Evolutionary conservation across 1,140 invertebrate genomes (phyloP).

Genomic region (Cylas formicarius): DNA sequence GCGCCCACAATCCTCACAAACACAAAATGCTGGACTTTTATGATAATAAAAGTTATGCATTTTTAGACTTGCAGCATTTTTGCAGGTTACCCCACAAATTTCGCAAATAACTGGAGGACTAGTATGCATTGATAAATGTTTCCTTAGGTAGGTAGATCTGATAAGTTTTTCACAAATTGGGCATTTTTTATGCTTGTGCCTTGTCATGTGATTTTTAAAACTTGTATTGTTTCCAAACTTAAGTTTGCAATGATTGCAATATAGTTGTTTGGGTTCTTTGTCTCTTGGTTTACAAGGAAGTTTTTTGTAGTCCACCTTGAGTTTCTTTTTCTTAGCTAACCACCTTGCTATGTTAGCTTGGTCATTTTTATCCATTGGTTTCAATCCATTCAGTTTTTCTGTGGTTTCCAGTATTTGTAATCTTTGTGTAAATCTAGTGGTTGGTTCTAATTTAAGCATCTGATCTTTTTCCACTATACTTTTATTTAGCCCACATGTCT

Average conservation of each 20-base stretch:
- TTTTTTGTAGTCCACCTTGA: conserved; percentile 5
- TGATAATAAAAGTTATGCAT: conserved; percentile 31
- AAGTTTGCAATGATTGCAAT: conserved; percentile 13
- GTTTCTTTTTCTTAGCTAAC: conserved; percentile 3
- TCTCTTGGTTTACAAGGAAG: conserved; percentile 4
- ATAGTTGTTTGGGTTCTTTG: conserved; percentile 12
- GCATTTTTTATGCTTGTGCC: conserved; percentile 25
- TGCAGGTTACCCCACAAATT: conserved; percentile 28
- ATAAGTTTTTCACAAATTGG: conserved; percentile 22
- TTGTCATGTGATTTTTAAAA: conserved; percentile 22
- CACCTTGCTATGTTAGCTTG: conserved; percentile 6
- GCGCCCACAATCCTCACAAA: conserved; percentile 29
- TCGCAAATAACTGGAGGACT: conserved; percentile 25
- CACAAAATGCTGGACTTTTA: conserved; percentile 18
- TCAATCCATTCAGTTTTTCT: conserved; percentile 13
- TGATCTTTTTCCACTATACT: no score
- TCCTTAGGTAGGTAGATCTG: conserved; percentile 25
- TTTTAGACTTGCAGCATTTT: conserved; percentile 29
- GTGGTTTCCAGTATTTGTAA: conserved; percentile 4
- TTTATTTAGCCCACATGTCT: no score
- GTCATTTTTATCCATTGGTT: conserved; percentile 9
- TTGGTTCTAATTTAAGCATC: no score
- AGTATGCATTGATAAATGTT: conserved; percentile 25
- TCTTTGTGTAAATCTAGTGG: no score
- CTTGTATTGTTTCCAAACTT: conserved; percentile 19